Percentiles rank a stretch among this genome's conserved stretches.
These are phyloP conservation scores for Stenodera caucasica DNA, from an alignment of 2,888 invertebrate species.

Conservation along the genomic window DNA sequence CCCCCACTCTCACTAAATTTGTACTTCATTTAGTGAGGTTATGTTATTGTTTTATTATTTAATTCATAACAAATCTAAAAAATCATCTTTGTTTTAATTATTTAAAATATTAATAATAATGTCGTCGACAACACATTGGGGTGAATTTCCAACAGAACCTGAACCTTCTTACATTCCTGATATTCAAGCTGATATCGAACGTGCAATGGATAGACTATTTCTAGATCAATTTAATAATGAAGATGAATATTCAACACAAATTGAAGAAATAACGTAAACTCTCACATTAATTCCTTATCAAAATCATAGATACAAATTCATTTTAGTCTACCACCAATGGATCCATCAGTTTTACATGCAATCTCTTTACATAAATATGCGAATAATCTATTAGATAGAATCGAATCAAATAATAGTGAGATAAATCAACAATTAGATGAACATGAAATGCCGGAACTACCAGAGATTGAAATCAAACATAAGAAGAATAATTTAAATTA, in stretches of 20 bases:
- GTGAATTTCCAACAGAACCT: conserved; percentile 41
- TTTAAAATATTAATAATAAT: background rate
- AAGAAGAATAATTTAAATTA: conserved; percentile 45
- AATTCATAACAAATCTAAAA: too few relatives aligned
- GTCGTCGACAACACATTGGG: conserved; percentile 42
- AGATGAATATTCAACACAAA: conserved; percentile 30
- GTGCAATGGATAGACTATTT: conserved; percentile 48
- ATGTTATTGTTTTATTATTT: background rate
- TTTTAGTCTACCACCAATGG: conserved; percentile 47
- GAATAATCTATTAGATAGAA: conserved; percentile 48
- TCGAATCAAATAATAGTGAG: conserved; percentile 33
- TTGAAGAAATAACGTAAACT: conserved; percentile 42
- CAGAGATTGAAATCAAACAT: conserved; percentile 40
- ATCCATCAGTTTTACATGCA: conserved; percentile 48
- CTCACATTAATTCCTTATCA: background rate
- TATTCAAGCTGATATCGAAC: conserved; percentile 48
- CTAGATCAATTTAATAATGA: conserved; percentile 46
- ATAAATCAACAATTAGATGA: conserved; percentile 6
- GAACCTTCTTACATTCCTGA: conserved; percentile 38
- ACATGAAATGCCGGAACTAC: conserved; percentile 42
- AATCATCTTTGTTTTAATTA: too few relatives aligned
- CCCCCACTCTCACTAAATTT: background rate
- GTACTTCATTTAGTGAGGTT: background rate
- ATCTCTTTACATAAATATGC: conserved; percentile 51
- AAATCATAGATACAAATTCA: background rate